Base-by-base conservation (phyloP, 1,140 invertebrate genomes). In the Conus ventricosus region DNA sequence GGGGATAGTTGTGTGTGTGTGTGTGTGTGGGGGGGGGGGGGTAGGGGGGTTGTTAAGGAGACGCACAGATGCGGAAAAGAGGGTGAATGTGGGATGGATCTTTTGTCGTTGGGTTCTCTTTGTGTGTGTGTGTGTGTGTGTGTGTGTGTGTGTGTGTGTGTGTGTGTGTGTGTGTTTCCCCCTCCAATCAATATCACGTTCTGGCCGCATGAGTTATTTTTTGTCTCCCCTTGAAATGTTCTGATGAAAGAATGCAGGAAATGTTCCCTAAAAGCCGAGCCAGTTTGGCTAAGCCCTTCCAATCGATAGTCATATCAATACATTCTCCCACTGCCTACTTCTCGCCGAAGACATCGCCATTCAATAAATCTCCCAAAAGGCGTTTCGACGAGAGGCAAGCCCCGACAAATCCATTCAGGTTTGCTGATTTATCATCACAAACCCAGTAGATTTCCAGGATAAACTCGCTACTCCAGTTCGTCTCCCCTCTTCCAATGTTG, bases 381-480 rank as follows among this genome's bases (percentile, higher is more conserved):
- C 67, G 67, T 71, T 71, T 20, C 15, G 13, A 71, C 67, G 67
- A 13, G 23, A 71, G 23, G 67, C 67, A 71, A 71, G 67, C 67
- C 10, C 67, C 23, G 20, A 71, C 67, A 71, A 71, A 71, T 71
- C 67, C 67, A 71, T 71, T 71, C 67, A 71, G 67, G 15, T 71
- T 71, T 20, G 67, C 67, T 71, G 67, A 71, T 71, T 71, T 71
- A 71, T 71, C 67, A n/a, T 71, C 67, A 23, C 67, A 71, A 71
- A 71, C 67, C 67, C 67, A 23, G 13, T 23, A 23, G 11, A 71
- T 71, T 71, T 71, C 20, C 67, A 20, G 67, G 67, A 71, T 71
- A 71, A 71, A 71, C 67, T 71, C 67, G 23, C 6, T 60, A 4
- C 57, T 60, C 57, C 57, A 60, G 57, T 60, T 60, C 57, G 57